A percentile compares a stretch with the other conserved stretches of the same genome.
Evolutionary conservation across 2,888 invertebrate genomes (phyloP).

Genomic region (Cerastoderma edule): DNA sequence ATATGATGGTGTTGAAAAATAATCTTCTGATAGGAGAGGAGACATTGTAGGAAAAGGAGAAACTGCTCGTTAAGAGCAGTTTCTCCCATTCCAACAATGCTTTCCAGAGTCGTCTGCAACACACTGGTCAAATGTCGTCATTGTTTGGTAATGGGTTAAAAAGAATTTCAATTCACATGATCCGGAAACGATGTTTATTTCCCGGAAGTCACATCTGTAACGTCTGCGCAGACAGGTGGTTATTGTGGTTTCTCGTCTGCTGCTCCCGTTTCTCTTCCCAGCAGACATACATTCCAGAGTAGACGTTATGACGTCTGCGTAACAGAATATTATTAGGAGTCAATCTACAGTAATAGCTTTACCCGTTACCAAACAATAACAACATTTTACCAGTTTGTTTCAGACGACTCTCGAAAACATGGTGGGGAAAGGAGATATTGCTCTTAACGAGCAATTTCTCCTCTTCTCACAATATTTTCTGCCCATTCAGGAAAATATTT

Average conservation of each 20-base stretch:
- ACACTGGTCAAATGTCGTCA: background rate
- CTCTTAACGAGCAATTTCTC: background rate
- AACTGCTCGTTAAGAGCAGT: background rate
- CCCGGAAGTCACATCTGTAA: no score
- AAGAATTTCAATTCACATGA: background rate
- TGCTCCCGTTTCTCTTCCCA: no score
- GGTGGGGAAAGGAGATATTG: background rate
- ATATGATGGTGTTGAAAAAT: background rate
- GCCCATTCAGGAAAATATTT: no score
- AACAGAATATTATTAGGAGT: no score
- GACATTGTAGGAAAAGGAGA: background rate
- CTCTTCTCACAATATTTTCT: background rate
- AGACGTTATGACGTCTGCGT: no score
- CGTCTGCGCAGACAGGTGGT: slow-evolving; percentile 21
- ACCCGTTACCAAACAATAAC: no score
- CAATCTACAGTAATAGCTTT: no score
- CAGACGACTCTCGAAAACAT: no score
- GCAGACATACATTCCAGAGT: no score
- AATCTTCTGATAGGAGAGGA: background rate
- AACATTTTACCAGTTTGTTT: no score
- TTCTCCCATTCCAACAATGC: background rate
- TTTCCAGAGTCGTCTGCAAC: background rate
- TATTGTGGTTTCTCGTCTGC: no score
- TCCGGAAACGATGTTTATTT: slow-evolving; percentile 8
- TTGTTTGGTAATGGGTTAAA: background rate